Evolutionary conservation across 2,113 vertebrate species (phyloP).

Genomic region (Nerophis ophidion): DNA sequence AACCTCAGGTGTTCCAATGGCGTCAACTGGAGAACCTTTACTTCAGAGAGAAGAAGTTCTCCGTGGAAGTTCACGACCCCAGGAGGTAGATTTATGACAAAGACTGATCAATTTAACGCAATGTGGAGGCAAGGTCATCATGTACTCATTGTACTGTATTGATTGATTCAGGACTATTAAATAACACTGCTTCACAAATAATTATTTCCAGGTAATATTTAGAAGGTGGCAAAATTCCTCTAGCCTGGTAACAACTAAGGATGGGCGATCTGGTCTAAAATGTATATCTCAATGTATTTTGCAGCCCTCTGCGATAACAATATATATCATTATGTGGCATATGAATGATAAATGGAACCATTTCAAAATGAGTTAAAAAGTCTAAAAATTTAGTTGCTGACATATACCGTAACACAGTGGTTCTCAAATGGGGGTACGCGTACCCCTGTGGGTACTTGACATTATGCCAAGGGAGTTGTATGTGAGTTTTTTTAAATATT

Average conservation of each 20-base stretch:
- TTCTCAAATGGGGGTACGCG: too few relatives aligned
- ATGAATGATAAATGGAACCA: too few relatives aligned
- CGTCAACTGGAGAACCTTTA: constrained; percentile 98
- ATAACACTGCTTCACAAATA: background rate
- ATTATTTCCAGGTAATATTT: constrained; percentile 16
- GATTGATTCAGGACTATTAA: background rate
- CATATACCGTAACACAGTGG: too few relatives aligned
- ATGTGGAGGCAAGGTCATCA: background rate
- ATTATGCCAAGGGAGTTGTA: too few relatives aligned
- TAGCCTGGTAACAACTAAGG: background rate
- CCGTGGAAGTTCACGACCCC: constrained; percentile 98
- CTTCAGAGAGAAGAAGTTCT: constrained; percentile 99
- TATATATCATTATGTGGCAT: too few relatives aligned
- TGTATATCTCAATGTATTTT: too few relatives aligned
- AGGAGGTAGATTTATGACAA: constrained; percentile 87
- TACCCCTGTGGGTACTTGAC: too few relatives aligned
- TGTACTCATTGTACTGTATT: background rate
- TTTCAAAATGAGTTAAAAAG: too few relatives aligned
- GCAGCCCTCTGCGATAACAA: too few relatives aligned
- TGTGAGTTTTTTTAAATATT: too few relatives aligned
- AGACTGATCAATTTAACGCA: constrained; percentile 3
- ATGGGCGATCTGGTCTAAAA: too few relatives aligned
- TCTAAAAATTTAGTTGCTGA: too few relatives aligned
- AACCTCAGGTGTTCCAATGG: constrained; percentile 96
- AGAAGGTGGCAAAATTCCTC: background rate